Percentiles rank a stretch among this genome's conserved stretches.
These are phyloP conservation scores for Fregata magnificens DNA, from an alignment of 2,113 vertebrate species.

Conservation along the genomic window DNA sequence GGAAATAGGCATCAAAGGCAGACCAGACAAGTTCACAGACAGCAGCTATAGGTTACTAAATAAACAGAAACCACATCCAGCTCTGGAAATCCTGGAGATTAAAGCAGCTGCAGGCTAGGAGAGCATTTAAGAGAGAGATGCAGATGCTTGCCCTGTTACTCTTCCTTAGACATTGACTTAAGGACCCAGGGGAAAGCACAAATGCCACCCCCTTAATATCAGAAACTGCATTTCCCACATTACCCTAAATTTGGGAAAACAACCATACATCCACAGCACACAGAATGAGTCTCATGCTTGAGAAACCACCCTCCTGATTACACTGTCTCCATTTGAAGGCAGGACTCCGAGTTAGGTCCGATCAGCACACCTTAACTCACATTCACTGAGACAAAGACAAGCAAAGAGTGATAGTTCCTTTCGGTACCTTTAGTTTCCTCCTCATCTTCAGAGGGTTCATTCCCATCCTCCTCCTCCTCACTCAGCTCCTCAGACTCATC, in stretches of 20 bases:
- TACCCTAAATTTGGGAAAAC: fast-evolving
- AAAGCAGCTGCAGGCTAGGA: not conserved
- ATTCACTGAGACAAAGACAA: not conserved
- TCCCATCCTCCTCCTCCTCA: conserved; percentile 36
- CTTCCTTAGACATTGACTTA: not conserved
- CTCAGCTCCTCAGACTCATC: conserved; percentile 73
- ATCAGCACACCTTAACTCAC: not conserved
- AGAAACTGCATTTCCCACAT: not conserved
- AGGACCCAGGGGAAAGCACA: not conserved
- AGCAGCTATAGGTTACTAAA: not conserved
- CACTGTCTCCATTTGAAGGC: not conserved
- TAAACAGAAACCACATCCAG: not conserved
- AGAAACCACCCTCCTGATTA: not conserved
- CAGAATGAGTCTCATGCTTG: not conserved
- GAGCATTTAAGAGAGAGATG: not conserved
- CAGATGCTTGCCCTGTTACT: not conserved
- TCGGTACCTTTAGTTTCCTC: not conserved
- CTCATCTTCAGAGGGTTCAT: not conserved
- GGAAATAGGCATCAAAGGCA: not conserved
- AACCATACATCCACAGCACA: not conserved
- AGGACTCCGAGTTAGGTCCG: fast-evolving
- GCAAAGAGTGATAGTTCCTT: not conserved
- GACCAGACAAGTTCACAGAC: not conserved
- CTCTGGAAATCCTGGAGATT: not conserved
- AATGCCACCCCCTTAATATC: not conserved